These are phyloP conservation scores for Drosophila nikananu DNA, from an alignment of 1,140 invertebrate genomes.

Conservation along the genomic window DNA sequence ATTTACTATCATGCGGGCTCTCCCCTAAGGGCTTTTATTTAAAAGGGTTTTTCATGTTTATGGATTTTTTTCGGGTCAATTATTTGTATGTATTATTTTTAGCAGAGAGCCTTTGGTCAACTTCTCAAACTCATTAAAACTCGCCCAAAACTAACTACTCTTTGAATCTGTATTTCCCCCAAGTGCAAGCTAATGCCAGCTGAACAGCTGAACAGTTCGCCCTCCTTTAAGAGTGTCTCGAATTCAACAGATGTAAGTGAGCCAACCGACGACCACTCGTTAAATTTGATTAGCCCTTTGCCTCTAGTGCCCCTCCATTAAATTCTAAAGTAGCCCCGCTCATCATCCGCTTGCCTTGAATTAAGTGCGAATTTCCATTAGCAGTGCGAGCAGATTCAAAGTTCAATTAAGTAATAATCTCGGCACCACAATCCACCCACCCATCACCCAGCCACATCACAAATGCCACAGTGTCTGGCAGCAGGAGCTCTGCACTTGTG, in stretches of 20 bases:
- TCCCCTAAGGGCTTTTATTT: not conserved
- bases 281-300: constrained; percentile 37
- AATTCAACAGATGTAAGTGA: constrained; percentile 83
- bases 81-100: constrained; percentile 41
- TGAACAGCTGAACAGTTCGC: constrained; percentile 70
- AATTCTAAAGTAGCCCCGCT: constrained; percentile 18
- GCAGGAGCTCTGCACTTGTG: constrained; percentile 53
- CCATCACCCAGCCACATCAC: constrained; percentile 13
- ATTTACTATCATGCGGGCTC: constrained; percentile 13
- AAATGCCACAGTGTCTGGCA: constrained; percentile 32
- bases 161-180: constrained; percentile 15
- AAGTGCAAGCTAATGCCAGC: constrained; percentile 78
- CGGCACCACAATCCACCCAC: constrained; percentile 24
- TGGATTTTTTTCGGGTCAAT: constrained; percentile 14
- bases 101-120: constrained; percentile 1
- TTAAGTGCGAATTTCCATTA: constrained; percentile 70
- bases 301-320: constrained; percentile 35
- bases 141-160: constrained; percentile 17
- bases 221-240: constrained; percentile 76
- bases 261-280: constrained; percentile 10
- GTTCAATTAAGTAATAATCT: constrained; percentile 77
- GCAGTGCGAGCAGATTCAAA: constrained; percentile 51
- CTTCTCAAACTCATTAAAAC: constrained; percentile 20
- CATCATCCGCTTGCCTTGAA: constrained; percentile 17
- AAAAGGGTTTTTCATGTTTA: constrained; percentile 12